Evolutionary conservation across 2,113 vertebrate genomes (phyloP).

Genomic region (Dasyprocta punctata): DNA sequence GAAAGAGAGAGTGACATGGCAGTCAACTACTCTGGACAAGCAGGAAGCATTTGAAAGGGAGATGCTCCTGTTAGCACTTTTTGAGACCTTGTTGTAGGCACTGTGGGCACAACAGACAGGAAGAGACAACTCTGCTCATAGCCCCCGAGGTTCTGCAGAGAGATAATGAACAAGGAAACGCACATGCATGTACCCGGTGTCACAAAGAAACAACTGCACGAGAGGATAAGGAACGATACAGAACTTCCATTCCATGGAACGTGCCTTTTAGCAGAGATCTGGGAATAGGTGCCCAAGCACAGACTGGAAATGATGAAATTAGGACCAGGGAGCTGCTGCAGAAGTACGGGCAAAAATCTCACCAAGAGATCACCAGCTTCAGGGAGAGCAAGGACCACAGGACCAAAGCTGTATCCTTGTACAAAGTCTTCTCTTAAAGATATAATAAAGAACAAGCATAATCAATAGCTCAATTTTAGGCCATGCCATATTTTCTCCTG

Average conservation of each 20-base stretch:
- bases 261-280: not conserved
- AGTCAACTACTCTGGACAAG: not conserved
- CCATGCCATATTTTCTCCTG: not conserved
- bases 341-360: not conserved
- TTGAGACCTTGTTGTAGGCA: not conserved
- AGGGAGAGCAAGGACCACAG: not conserved
- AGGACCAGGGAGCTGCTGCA: not conserved
- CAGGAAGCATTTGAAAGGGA: not conserved
- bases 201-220: not conserved
- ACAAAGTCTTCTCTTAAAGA: not conserved
- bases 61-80: not conserved
- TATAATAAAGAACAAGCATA: not conserved
- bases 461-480: not conserved
- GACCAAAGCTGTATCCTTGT: too few relatives aligned
- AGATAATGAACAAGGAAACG: not conserved
- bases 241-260: not conserved
- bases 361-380: not conserved
- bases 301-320: not conserved
- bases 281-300: not conserved
- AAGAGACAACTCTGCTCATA: not conserved
- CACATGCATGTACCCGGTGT: rapidly evolving
- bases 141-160: not conserved
- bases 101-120: not conserved
- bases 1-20: not conserved
- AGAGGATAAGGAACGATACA: rapidly evolving